Evolutionary conservation across 2,113 vertebrate genomes (phyloP).

Genomic region (Hippocampus zosterae): DNA sequence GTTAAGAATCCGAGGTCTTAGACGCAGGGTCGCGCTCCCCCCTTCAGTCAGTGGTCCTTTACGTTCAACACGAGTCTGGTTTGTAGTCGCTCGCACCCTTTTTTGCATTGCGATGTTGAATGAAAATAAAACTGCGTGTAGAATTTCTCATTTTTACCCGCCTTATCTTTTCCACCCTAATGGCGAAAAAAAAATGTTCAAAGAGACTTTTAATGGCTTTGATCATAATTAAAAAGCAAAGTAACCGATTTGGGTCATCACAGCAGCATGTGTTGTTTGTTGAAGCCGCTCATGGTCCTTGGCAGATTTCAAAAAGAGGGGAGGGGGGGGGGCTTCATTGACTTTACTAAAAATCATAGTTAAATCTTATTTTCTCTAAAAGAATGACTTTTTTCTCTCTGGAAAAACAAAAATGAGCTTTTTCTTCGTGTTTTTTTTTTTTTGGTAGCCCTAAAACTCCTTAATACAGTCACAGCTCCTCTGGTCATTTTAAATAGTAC

Average conservation of each 20-base stretch:
- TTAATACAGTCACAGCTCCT: not conserved
- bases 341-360: too few relatives aligned
- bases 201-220: not conserved
- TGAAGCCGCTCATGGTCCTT: not conserved
- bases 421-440: not conserved
- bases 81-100: slow-evolving; percentile 58
- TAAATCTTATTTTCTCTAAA: too few relatives aligned
- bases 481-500: not conserved
- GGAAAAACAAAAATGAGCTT: not conserved
- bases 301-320: not conserved
- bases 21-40: slow-evolving; percentile 55
- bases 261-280: slow-evolving; percentile 1
- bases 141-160: slow-evolving; percentile 50
- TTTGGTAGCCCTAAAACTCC: not conserved
- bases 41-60: slow-evolving; percentile 27
- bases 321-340: too few relatives aligned
- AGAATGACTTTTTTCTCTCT: too few relatives aligned
- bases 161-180: not conserved
- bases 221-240: slow-evolving; percentile 14
- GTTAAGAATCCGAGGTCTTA: slow-evolving; percentile 62
- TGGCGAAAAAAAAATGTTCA: not conserved
- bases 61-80: slow-evolving; percentile 60
- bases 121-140: slow-evolving; percentile 62
- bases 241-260: not conserved
- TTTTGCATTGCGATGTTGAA: slow-evolving; percentile 68